Conservation (phyloP, 2,888 invertebrate species). For the Drepana falcataria region DNA sequence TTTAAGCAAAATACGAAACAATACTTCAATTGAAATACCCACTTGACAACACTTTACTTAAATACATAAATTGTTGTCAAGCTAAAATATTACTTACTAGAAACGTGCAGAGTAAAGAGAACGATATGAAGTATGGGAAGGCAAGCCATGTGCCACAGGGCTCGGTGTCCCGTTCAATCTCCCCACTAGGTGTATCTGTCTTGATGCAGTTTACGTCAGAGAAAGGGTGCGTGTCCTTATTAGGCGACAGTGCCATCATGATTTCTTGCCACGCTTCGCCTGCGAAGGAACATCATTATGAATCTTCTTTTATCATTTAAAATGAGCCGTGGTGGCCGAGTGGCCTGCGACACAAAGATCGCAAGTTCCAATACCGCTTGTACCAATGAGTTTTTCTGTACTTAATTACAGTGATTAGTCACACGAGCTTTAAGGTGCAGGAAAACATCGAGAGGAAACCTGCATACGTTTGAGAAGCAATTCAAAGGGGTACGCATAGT, state of each 20-base stretch:
- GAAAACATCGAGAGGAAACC: too few species aligned
- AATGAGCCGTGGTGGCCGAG: too few species aligned
- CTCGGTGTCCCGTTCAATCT: slow-evolving; percentile 47
- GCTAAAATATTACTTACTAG: slow-evolving; percentile 80
- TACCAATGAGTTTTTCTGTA: too few species aligned
- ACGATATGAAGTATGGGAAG: slow-evolving; percentile 98
- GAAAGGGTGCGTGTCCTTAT: slow-evolving; percentile 42
- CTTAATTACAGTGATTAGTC: too few species aligned
- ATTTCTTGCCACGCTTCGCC: slow-evolving; percentile 99
- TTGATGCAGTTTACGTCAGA: slow-evolving; percentile 82
- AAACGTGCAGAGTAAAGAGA: slow-evolving; percentile 98
- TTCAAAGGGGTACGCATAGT: too few species aligned
- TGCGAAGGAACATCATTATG: slow-evolving; percentile 14
- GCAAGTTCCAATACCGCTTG: too few species aligned
- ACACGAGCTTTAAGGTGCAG: too few species aligned
- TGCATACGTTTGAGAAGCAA: too few species aligned
- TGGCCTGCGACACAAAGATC: too few species aligned
- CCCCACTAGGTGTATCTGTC: slow-evolving; percentile 69
- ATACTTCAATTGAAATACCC: too few species aligned
- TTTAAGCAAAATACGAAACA: too few species aligned
- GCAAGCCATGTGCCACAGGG: slow-evolving; percentile 94
- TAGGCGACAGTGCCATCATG: slow-evolving; percentile 85
- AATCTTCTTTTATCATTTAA: too few species aligned
- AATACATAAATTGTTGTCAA: background rate
- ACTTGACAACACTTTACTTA: background rate